Evolutionary conservation across 2,797 vertebrate species (phyloP).

Genomic region (Pterois miles): DNA sequence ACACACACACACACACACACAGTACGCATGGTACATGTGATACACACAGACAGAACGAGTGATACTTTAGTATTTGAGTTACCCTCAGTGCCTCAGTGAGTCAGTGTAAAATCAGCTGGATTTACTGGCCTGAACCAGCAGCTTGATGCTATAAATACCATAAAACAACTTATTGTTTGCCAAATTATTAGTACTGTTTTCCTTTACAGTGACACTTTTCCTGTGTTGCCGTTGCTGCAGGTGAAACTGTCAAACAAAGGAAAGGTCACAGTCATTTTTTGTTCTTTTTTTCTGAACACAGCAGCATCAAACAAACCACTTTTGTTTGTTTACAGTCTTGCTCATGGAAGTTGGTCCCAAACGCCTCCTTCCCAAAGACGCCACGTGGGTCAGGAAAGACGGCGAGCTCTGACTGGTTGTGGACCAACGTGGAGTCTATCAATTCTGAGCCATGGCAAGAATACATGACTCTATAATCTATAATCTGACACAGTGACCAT

Average conservation of each 20-base stretch:
- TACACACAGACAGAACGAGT: constrained; percentile 73
- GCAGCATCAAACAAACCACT: not conserved
- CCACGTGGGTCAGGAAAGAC: not conserved
- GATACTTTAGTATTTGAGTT: constrained; percentile 69
- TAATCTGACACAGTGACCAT: too few species aligned
- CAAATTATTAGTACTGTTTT: too few species aligned
- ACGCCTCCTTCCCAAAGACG: not conserved
- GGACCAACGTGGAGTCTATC: too few species aligned
- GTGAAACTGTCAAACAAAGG: not conserved
- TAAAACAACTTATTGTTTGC: too few species aligned
- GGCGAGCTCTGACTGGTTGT: too few species aligned
- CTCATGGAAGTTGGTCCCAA: not conserved
- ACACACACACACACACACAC: constrained; percentile 44
- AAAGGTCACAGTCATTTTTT: not conserved
- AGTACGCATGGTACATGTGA: constrained; percentile 64
- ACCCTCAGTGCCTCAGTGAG: constrained; percentile 11
- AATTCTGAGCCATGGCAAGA: too few species aligned
- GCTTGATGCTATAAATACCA: not conserved
- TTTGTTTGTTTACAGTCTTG: not conserved
- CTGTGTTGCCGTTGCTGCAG: not conserved
- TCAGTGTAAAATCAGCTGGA: not conserved
- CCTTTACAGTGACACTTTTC: too few species aligned
- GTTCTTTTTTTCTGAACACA: not conserved
- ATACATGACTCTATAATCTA: too few species aligned
- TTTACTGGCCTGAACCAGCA: not conserved